Evolutionary conservation across 2,113 vertebrate genomes (phyloP).

Genomic region (Sylvia atricapilla): DNA sequence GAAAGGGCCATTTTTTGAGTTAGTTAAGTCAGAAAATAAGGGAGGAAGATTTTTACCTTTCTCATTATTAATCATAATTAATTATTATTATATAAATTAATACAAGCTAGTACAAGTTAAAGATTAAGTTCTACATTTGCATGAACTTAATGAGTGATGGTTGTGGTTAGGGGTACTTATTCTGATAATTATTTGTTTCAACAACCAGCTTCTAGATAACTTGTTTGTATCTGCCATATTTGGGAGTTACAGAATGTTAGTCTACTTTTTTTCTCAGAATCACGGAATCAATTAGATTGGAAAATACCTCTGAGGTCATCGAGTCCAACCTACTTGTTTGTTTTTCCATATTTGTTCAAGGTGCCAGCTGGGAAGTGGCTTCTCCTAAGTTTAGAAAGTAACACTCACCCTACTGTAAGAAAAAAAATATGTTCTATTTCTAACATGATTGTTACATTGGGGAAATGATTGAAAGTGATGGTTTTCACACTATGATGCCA

Average conservation of each 20-base stretch:
- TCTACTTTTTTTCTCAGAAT: neutral
- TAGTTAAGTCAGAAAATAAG: neutral
- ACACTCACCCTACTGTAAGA: neutral
- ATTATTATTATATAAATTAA: neutral
- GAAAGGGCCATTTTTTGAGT: neutral
- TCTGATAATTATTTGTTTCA: neutral
- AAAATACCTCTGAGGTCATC: neutral
- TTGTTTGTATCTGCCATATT: neutral
- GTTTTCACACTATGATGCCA: neutral
- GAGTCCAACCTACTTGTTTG: neutral
- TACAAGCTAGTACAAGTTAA: neutral
- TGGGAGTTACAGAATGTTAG: neutral
- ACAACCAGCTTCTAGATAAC: neutral
- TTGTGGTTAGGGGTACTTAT: neutral
- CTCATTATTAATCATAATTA: neutral
- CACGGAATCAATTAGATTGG: neutral
- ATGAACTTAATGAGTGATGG: neutral
- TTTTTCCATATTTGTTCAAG: slow-evolving; percentile 3
- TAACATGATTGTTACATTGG: neutral
- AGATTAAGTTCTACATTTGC: neutral
- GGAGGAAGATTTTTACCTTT: neutral
- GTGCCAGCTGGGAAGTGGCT: neutral
- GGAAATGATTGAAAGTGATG: neutral
- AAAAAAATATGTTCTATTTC: neutral
- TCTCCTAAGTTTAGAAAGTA: neutral